Evolutionary conservation across 2,888 invertebrate species (phyloP), one percentile per base, ranked within the genome.

Genomic region (Eilema depressum): DNA sequence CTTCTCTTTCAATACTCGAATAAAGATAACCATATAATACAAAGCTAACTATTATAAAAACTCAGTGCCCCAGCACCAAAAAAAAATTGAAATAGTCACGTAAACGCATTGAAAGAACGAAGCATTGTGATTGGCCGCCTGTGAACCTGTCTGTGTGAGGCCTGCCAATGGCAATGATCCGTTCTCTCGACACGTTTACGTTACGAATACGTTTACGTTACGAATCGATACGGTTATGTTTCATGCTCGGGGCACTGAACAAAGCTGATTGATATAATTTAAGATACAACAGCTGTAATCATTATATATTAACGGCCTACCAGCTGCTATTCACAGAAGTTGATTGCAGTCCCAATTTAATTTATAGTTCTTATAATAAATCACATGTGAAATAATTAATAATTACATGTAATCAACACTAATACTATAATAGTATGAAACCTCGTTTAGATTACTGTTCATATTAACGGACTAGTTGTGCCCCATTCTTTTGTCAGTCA

Each of bases 261-360:
- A 63, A 33, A 37, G 28, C 30, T 37, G 57, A 14, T 63, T 41
- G 30, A 68, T 37, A 30, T 63, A 26, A 57, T 53, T 63, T 33
- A 57, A 23, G 37, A 57, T 12, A 33, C 37, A 57, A 68, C 68
- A 68, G 68, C 63, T 68, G 68, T 63, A 28, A 28, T 25, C 53
- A 25, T 61, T 62, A 41, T 68, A 41, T 68, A 68, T 63, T 57
- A 68, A 63, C 56, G 14, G 26, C 37, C 33, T 37, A 37, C 57
- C 68, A 68, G 56, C 37, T 68, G 68, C 33, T 63, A 57, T 37
- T 56, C 63, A 57, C 37, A 57, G 28, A 33, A 25, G 41, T 67
- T 53, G 17, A 68, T 63, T 68, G 30, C 61, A 33, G 25, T 68
- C 56, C 56, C 62, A 62, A 63, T 33, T 67, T 60, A 64, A 64